A percentile compares a stretch with the other conserved stretches of the same genome.
phyloP scores from a whole-genome alignment of 2,888 invertebrate genomes.

The Acleris literana region DNA sequence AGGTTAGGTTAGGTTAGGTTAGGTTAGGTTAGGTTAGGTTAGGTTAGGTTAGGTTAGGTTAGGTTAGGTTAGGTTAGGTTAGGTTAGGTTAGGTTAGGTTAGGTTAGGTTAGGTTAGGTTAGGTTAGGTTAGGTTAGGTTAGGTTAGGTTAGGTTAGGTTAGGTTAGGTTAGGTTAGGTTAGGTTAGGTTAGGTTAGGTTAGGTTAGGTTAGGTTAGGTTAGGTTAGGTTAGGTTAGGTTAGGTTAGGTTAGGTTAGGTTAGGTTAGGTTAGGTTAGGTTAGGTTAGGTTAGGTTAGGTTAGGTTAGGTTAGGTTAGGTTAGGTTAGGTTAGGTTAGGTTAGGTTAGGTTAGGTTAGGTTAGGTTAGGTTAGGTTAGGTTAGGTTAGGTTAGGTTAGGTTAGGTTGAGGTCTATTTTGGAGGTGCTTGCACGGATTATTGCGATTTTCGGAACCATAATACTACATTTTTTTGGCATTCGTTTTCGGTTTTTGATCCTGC shows the following conservation, averaged over 20 bases:
- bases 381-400: constrained; percentile 38
- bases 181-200: constrained; percentile 37
- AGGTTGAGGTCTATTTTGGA: constrained; percentile 39
- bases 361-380: constrained; percentile 39
- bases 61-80: constrained; percentile 39
- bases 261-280: constrained; percentile 39
- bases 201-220: constrained; percentile 36
- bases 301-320: constrained; percentile 35
- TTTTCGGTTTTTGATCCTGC: no score
- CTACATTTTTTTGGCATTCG: no score
- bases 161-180: constrained; percentile 36
- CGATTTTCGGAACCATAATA: no score
- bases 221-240: constrained; percentile 37
- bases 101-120: constrained; percentile 36
- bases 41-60: constrained; percentile 37
- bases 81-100: constrained; percentile 39
- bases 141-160: constrained; percentile 38
- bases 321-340: constrained; percentile 35
- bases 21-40: constrained; percentile 38
- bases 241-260: constrained; percentile 38
- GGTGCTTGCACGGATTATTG: no score
- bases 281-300: constrained; percentile 37
- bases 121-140: constrained; percentile 35
- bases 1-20: constrained; percentile 35
- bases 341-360: constrained; percentile 35